phyloP scores from a whole-genome alignment of 2,888 invertebrate genomes.

The Napeogenes sylphis region DNA sequence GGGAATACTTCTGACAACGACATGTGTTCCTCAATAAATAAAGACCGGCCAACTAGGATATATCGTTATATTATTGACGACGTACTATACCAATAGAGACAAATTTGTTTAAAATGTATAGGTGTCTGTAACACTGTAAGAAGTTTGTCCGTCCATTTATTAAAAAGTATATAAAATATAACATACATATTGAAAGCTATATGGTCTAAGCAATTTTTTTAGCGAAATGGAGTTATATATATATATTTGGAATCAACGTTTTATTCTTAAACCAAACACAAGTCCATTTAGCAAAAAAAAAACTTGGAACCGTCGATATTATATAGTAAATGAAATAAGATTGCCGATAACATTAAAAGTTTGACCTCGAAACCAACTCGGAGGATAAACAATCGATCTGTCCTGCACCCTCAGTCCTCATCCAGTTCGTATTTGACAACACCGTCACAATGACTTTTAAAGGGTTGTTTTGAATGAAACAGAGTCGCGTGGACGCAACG shows the following conservation, averaged over 20 bases:
- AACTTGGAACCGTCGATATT: no score
- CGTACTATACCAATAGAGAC: not conserved
- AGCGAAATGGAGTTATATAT: no score
- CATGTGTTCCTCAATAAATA: slow-evolving; percentile 18
- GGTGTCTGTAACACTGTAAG: no score
- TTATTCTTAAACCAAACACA: no score
- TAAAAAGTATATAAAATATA: not conserved
- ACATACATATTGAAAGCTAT: no score
- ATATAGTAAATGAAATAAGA: no score
- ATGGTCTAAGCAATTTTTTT: not conserved
- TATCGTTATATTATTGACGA: not conserved
- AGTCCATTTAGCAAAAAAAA: no score
- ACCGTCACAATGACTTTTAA: slow-evolving; percentile 37
- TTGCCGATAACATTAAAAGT: not conserved
- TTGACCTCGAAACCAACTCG: slow-evolving; percentile 11
- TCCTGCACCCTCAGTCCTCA: slow-evolving; percentile 27
- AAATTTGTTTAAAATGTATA: no score
- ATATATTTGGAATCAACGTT: no score
- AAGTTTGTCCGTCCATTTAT: no score
- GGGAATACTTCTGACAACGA: slow-evolving; percentile 17
- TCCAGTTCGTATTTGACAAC: slow-evolving; percentile 36
- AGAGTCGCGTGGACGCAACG: slow-evolving; percentile 42
- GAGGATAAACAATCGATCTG: slow-evolving; percentile 12
- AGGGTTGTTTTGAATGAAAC: slow-evolving; percentile 40
- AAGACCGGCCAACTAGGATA: slow-evolving; percentile 2